These are phyloP conservation scores for Ashinkailepas kermadecensis DNA, from an alignment of 2,888 invertebrate species.

Conservation along the genomic window DNA sequence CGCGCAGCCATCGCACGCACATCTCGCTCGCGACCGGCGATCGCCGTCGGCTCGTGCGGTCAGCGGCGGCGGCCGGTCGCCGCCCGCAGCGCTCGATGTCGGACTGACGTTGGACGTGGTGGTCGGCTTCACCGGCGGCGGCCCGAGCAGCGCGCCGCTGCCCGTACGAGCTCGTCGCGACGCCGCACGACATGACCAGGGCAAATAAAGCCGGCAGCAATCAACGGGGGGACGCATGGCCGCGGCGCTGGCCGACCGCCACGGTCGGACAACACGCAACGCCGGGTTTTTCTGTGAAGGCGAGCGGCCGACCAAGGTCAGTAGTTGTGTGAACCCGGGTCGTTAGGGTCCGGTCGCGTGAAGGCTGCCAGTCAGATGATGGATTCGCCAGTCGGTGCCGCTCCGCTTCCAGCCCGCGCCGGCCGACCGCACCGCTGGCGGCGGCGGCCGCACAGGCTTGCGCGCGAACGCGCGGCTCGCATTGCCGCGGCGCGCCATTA, in stretches of 20 bases:
- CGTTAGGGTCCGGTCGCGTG: constrained; percentile 15
- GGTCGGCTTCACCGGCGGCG: not conserved
- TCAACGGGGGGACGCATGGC: not conserved
- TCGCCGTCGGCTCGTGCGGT: no score
- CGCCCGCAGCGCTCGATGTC: not conserved
- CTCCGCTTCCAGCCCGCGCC: not conserved
- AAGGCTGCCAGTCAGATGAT: constrained; percentile 17
- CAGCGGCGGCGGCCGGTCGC: not conserved
- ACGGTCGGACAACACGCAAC: not conserved
- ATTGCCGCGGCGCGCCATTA: not conserved
- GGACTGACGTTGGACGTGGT: not conserved
- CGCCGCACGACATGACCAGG: not conserved
- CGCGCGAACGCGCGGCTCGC: not conserved
- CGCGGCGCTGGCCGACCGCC: not conserved
- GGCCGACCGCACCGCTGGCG: not conserved
- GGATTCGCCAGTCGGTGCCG: not conserved
- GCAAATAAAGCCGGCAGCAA: not conserved
- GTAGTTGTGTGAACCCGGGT: not conserved
- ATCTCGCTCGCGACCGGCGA: not conserved
- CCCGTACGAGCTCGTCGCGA: not conserved
- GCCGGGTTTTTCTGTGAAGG: not conserved
- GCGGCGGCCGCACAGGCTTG: not conserved
- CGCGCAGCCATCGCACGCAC: no score
- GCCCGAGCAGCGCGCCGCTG: not conserved
- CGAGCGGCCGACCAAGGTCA: not conserved